Evolutionary conservation across 1,140 invertebrate genomes (phyloP), one percentile per base, ranked within the genome.

Genomic region (Geopemphigus sp.): DNA sequence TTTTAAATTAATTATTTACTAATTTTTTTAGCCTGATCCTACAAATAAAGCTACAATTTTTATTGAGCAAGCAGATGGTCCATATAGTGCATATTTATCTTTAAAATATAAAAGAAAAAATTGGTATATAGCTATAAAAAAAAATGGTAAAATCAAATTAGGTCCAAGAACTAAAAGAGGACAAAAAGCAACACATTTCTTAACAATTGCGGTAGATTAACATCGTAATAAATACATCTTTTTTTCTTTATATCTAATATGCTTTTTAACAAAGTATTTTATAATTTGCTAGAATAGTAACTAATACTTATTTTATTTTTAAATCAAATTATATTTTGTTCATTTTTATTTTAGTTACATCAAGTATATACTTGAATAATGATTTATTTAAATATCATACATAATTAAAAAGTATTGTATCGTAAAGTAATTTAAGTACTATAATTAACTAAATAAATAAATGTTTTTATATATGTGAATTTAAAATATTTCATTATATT

Each of bases 51-150:
- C 86, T 19, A 89, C 88, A 3, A 85, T 90, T 63, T 91, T 90
- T 85, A 87, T 90, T 45, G 89, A 90, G 83, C 86, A 86, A 83
- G 85, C 87, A 32, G 85, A 88, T 19, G 89, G 88, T 15, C 85
- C 85, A 5, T 90, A 90, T 81, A 89, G 89, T 81, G 88, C 87
- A 0, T 90, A 90, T 82, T 84, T 90, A 74, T 90, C 89, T 8
- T 85, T 86, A 81, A 88, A 88, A 83, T 88, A 88, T 81, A 87
- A 87, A 0, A 87, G 89, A 81, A 80, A 87, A 6, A 89, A 89
- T 5, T 91, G 90, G 89, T 91, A 90, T 86, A 84, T 91, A 24
- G 90, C 87, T 11, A 87, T 91, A 63, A 91, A 91, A 82, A 90
- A 88, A 83, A 89, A 88, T 45, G 90, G 90, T 17, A 88, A 88